Evolutionary conservation across 1,140 invertebrate genomes (phyloP).

Genomic region (Conus ventricosus): DNA sequence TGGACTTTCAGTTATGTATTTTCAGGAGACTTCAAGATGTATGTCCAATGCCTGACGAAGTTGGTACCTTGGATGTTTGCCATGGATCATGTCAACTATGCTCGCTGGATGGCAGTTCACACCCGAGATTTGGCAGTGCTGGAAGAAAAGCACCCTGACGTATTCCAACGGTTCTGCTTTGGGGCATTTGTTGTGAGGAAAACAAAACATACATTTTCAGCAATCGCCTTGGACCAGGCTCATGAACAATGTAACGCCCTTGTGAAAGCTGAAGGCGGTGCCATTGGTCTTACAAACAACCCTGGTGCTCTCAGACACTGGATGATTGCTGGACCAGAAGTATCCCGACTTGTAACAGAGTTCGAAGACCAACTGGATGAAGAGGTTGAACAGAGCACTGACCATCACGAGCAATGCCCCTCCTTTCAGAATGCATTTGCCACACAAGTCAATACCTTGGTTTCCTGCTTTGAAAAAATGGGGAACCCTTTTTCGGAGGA

Average conservation of each 20-base stretch:
- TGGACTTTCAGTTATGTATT: neutral
- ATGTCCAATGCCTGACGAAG: neutral
- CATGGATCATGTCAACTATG: constrained; percentile 37
- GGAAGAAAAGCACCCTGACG: neutral
- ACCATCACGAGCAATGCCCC: neutral
- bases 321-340: constrained; percentile 37
- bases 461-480: neutral
- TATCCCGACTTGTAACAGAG: neutral
- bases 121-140: constrained; percentile 22
- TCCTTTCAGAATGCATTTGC: neutral
- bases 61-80: constrained; percentile 23
- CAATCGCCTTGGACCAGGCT: constrained; percentile 55
- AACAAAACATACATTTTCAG: constrained; percentile 37
- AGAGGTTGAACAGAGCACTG: neutral
- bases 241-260: constrained; percentile 55
- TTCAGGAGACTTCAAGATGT: neutral
- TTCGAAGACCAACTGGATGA: neutral
- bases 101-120: constrained; percentile 42
- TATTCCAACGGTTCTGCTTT: neutral
- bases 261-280: constrained; percentile 57
- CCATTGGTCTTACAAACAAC: constrained; percentile 48
- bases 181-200: constrained; percentile 14
- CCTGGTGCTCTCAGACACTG: constrained; percentile 32
- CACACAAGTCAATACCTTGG: neutral
- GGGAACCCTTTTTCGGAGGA: neutral